These are phyloP conservation scores for Cephalopterus ornatus DNA, from an alignment of 2,113 vertebrate genomes.

Conservation along the genomic window DNA sequence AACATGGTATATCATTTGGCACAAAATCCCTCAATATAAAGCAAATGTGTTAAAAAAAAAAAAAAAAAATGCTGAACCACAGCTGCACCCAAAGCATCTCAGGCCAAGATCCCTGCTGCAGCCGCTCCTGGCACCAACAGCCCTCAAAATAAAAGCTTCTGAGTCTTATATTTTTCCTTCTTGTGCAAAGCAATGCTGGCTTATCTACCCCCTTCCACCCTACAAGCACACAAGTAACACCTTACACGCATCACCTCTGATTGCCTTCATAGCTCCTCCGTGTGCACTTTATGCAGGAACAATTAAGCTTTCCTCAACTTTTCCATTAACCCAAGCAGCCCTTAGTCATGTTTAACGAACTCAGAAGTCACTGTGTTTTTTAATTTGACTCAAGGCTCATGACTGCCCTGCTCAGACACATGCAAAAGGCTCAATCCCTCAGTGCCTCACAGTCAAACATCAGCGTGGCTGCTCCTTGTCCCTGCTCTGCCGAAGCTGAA, in stretches of 20 bases:
- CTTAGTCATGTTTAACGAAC: not conserved
- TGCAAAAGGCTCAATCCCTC: not conserved
- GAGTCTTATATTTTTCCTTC: not conserved
- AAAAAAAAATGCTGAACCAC: not conserved
- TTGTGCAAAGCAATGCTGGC: not conserved
- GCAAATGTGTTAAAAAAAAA: not conserved
- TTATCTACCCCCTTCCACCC: not conserved
- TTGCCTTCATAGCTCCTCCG: not conserved
- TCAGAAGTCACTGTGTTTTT: not conserved
- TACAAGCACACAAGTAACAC: not conserved
- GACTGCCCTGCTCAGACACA: not conserved
- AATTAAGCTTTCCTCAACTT: not conserved
- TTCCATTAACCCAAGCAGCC: conserved; percentile 6
- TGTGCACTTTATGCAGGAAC: not conserved
- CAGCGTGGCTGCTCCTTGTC: not conserved
- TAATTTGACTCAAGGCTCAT: not conserved
- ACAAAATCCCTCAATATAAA: not conserved
- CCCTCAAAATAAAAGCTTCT: not conserved
- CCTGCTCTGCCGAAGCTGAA: not conserved
- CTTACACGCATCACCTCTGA: not conserved
- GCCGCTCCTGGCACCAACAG: not conserved
- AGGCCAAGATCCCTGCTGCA: not conserved
- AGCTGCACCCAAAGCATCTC: not conserved
- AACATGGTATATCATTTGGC: not conserved
- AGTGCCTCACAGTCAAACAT: not conserved